phyloP scores from a whole-genome alignment of 37 sponge, comb jelly and placozoan species.

The Spongia lamella region DNA sequence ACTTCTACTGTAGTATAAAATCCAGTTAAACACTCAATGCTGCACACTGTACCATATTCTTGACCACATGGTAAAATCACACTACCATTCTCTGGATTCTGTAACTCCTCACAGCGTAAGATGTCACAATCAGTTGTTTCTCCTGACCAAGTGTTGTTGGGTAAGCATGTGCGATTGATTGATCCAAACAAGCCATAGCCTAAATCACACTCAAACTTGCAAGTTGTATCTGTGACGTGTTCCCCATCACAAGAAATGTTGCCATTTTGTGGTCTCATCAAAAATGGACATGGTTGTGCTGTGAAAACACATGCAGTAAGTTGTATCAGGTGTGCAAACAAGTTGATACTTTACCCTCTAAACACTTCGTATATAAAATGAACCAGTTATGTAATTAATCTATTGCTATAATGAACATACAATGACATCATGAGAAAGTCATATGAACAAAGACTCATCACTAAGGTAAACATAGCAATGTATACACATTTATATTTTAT shows the following conservation, averaged over 20 bases:
- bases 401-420: neutral
- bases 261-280: conserved; percentile 16
- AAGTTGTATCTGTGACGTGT: conserved; percentile 30
- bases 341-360: neutral
- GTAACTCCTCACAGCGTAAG: conserved; percentile 5
- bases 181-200: conserved; percentile 18
- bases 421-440: neutral
- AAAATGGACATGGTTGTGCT: conserved; percentile 23
- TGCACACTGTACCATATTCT: conserved; percentile 4
- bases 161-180: neutral
- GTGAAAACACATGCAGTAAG: neutral
- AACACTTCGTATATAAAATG: no score
- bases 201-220: conserved; percentile 16
- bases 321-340: neutral
- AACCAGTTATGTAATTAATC: no score
- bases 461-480: neutral
- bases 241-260: conserved; percentile 31
- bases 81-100: neutral
- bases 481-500: neutral
- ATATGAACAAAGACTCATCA: no score
- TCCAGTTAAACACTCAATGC: conserved; percentile 3
- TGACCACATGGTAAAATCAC: conserved; percentile 13
- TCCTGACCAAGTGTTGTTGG: conserved; percentile 26
- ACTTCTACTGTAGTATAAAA: neutral
- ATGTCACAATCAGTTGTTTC: neutral